phyloP scores from a whole-genome alignment of 2,797 vertebrate genomes.

The Coranthus polyacanthus region DNA sequence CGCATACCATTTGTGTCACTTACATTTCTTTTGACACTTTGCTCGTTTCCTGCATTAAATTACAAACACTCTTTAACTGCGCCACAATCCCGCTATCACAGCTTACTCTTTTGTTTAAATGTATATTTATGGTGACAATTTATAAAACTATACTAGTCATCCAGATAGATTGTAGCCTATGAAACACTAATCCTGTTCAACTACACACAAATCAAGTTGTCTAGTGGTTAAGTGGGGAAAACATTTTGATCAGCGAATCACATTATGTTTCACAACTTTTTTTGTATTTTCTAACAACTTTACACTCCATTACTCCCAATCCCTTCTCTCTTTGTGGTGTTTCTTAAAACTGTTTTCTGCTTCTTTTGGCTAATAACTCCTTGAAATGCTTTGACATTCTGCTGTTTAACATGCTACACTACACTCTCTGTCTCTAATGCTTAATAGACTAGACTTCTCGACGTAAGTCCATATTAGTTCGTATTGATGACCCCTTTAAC shows the following conservation, averaged over 20 bases:
- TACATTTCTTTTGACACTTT: not conserved
- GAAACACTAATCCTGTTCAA: constrained; percentile 19
- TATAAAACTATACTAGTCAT: constrained; percentile 3
- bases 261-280: constrained; percentile 50
- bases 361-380: constrained; percentile 63
- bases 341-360: constrained; percentile 64
- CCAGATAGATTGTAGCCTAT: constrained; percentile 26
- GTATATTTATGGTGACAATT: not conserved
- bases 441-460: constrained; percentile 83
- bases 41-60: not conserved
- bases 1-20: not conserved
- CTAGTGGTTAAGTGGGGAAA: constrained; percentile 33
- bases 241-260: constrained; percentile 46
- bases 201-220: constrained; percentile 38
- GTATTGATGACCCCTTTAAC: constrained; percentile 63
- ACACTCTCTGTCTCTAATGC: constrained; percentile 80
- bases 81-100: no score
- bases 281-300: constrained; percentile 55
- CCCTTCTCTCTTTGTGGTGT: constrained; percentile 57
- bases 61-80: no score
- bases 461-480: constrained; percentile 80
- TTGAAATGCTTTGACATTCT: constrained; percentile 67
- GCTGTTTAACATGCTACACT: constrained; percentile 78
- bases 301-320: constrained; percentile 61
- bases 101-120: no score